Conservation (phyloP, 2,888 invertebrate genomes). For the Oligia strigilis region DNA sequence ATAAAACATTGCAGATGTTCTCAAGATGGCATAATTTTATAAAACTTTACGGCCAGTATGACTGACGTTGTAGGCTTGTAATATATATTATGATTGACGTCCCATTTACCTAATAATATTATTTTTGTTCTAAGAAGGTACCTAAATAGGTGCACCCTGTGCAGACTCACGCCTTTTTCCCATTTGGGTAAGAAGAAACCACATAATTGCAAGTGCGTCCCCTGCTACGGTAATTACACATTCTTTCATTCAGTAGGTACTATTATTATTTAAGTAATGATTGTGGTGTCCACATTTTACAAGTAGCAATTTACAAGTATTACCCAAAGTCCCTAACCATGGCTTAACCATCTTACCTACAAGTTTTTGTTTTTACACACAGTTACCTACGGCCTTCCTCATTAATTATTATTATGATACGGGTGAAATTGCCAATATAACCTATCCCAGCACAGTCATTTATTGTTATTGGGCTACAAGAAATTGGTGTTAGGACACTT, state of each 20-base stretch:
- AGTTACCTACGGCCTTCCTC: not conserved
- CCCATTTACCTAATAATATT: not conserved
- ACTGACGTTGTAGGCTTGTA: not conserved
- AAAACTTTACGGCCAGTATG: slow-evolving; percentile 23
- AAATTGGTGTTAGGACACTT: no score
- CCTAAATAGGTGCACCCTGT: not conserved
- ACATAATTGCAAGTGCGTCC: not conserved
- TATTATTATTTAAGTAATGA: not conserved
- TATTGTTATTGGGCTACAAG: no score
- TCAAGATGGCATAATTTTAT: slow-evolving; percentile 14
- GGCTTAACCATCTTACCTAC: not conserved
- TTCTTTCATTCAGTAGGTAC: not conserved
- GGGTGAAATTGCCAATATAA: not conserved
- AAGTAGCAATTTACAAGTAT: not conserved
- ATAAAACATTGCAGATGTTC: slow-evolving; percentile 56
- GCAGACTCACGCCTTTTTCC: not conserved
- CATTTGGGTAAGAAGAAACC: no score
- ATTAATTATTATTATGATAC: not conserved
- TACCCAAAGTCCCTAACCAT: not conserved
- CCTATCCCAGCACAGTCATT: not conserved
- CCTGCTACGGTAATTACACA: not conserved
- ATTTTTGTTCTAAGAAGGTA: not conserved
- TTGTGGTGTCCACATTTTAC: not conserved
- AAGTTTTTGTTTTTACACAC: not conserved
- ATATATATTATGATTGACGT: not conserved